Base-by-base conservation (phyloP, 2,113 vertebrate species). In the Raphicerus campestris region DNA sequence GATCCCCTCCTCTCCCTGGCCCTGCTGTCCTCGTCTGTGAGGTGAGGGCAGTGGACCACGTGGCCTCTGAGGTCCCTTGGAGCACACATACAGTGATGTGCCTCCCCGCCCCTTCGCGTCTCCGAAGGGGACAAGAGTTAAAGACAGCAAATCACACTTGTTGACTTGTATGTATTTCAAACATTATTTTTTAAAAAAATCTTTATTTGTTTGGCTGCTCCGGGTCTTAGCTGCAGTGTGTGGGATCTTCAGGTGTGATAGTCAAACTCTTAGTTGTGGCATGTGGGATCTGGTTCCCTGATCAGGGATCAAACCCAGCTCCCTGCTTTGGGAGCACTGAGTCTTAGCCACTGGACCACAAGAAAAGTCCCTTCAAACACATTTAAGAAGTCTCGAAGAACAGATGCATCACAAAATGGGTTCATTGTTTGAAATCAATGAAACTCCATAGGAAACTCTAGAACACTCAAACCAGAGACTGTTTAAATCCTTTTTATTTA, bases 401-500 rank as follows among this genome's bases (percentile, higher is more conserved):
- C n/a, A 77, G 24, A 84, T 22, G 4, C 20, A 28, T 47, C 28
- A 83, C 61, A 89, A 39, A 84, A 77, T 32, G 70, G 49, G n/a
- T 30, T 81, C 75, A 42, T 56, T 0, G 0, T 81, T 80, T 94
- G 28, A 93, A 63, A 88, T 80, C 66, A 39, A 11, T 70, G 66
- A 70, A 70, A 22, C 10, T 3, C n/a, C 28, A 26, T 56, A 49
- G 89, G 84, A 85, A 95, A 73, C 22, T 47, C 10, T 8, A 83
- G 60, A 58, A 45, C 19, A 1, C 22, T 94, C 63, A 56, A 1
- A 2, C 5, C 20, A 6, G 61, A 94, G 32, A 58, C 5, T 56
- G 60, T 70, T 85, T 63, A 66, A 85, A 83, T 30, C n/a, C 45
- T 60, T 90, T 66, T 30, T 58, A 32, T 84, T 93, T 87, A 61